Percentiles rank a stretch among this genome's conserved stretches.
Conservation (phyloP, 2,888 invertebrate species). For the Cephus pygmeus region DNA sequence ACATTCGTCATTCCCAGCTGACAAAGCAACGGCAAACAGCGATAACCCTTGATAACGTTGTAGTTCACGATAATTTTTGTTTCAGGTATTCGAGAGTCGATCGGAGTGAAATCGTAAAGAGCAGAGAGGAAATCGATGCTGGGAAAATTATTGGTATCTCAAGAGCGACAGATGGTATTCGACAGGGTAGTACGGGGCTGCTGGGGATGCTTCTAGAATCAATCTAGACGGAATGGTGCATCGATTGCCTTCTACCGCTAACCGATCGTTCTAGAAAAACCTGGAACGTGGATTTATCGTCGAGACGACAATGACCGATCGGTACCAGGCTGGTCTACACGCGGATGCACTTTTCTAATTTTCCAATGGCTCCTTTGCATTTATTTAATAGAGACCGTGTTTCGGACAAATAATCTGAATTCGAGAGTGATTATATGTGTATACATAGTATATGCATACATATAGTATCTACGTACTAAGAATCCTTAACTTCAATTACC, state of each 20-base stretch:
- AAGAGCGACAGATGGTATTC: not conserved
- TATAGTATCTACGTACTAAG: not conserved
- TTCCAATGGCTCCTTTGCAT: not conserved
- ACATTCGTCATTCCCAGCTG: not conserved
- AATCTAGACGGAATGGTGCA: not conserved
- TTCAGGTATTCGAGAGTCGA: not conserved
- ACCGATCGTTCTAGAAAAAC: not conserved
- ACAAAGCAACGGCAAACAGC: slow-evolving; percentile 38
- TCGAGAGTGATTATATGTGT: not conserved
- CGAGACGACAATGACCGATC: not conserved
- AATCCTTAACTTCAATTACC: not conserved
- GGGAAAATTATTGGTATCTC: not conserved
- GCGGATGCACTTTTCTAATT: not conserved
- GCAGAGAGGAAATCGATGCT: slow-evolving; percentile 20
- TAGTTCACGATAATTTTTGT: slow-evolving; percentile 17
- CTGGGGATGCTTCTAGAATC: not conserved
- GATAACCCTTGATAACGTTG: slow-evolving; percentile 48
- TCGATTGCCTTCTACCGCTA: not conserved
- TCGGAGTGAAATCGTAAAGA: not conserved
- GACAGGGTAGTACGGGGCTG: not conserved
- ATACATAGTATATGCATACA: not conserved
- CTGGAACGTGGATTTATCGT: not conserved
- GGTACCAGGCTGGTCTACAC: not conserved
- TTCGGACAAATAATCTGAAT: not conserved
- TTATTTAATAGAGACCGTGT: not conserved